A percentile compares a stretch with the other conserved stretches of the same genome.
Evolutionary conservation across 2,888 invertebrate genomes (phyloP).

Genomic region (Caenorhabditis zanzibari): DNA sequence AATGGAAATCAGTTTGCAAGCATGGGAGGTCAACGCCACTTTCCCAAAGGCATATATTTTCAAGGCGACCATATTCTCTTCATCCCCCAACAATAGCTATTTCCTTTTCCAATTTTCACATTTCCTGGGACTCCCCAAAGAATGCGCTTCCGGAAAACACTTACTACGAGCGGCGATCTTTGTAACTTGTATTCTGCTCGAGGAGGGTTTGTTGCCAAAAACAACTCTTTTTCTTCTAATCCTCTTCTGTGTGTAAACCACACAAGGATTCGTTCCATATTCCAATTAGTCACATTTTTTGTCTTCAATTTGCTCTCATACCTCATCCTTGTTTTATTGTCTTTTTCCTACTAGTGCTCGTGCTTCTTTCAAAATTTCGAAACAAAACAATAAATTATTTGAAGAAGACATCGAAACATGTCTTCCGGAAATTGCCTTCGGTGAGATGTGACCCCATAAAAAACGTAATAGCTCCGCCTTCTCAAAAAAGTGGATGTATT

Average conservation of each 20-base stretch:
- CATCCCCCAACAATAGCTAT: too few species aligned
- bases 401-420: conserved; percentile 17
- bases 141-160: neutral
- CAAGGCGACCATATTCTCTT: too few species aligned
- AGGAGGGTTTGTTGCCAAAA: neutral
- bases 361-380: neutral
- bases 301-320: conserved; percentile 18
- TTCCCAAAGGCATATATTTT: too few species aligned
- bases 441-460: conserved; percentile 28
- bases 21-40: too few species aligned
- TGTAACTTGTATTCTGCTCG: conserved; percentile 3
- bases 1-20: too few species aligned
- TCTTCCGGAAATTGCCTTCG: conserved; percentile 9
- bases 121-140: neutral
- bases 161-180: neutral
- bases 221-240: neutral
- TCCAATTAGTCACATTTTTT: conserved; percentile 34
- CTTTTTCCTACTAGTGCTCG: neutral
- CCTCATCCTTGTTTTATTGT: conserved; percentile 6
- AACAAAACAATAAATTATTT: conserved; percentile 42
- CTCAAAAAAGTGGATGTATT: conserved; percentile 11
- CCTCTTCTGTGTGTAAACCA: neutral
- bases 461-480: conserved; percentile 58
- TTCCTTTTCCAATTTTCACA: neutral
- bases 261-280: conserved; percentile 31